A percentile compares a stretch with the other conserved stretches of the same genome.
These are phyloP conservation scores for Leuciscus waleckii DNA, from an alignment of 2,797 vertebrate genomes.

Conservation along the genomic window DNA sequence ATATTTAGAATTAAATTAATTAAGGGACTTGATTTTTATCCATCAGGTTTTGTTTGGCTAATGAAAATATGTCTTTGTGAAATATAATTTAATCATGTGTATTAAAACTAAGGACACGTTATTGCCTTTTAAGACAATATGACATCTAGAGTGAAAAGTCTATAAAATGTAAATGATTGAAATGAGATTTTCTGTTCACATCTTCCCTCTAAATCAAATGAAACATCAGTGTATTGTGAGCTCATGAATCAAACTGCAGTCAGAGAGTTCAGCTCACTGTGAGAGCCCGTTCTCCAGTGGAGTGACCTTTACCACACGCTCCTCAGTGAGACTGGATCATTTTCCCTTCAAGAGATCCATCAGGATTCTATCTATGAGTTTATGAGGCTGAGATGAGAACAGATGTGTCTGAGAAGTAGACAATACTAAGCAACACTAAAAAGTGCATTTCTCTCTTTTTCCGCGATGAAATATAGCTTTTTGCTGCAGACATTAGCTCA, in stretches of 20 bases:
- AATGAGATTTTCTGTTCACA: constrained; percentile 11
- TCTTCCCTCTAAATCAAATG: constrained; percentile 18
- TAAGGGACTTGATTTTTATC: neutral
- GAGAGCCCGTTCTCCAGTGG: constrained; percentile 43
- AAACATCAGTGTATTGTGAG: constrained; percentile 7
- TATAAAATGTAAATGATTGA: neutral
- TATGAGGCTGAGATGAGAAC: constrained; percentile 12
- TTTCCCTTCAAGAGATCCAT: constrained; percentile 54
- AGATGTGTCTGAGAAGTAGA: neutral
- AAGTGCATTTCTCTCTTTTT: neutral
- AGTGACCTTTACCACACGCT: constrained; percentile 60
- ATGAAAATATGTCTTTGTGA: neutral
- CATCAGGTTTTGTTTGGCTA: neutral
- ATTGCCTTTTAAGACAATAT: neutral
- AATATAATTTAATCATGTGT: neutral
- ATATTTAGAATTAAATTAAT: neutral
- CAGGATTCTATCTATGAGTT: constrained; percentile 14
- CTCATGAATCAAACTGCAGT: constrained; percentile 33
- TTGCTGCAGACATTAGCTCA: neutral
- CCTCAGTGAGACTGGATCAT: constrained; percentile 54
- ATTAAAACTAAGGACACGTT: neutral
- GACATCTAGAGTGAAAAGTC: neutral
- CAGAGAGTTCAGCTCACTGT: constrained; percentile 36
- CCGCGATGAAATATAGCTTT: neutral
- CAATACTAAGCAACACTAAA: neutral